A percentile compares a stretch with the other conserved stretches of the same genome.
Evolutionary conservation across 2,888 invertebrate genomes (phyloP).

Genomic region (Temnothorax unifasciatus): DNA sequence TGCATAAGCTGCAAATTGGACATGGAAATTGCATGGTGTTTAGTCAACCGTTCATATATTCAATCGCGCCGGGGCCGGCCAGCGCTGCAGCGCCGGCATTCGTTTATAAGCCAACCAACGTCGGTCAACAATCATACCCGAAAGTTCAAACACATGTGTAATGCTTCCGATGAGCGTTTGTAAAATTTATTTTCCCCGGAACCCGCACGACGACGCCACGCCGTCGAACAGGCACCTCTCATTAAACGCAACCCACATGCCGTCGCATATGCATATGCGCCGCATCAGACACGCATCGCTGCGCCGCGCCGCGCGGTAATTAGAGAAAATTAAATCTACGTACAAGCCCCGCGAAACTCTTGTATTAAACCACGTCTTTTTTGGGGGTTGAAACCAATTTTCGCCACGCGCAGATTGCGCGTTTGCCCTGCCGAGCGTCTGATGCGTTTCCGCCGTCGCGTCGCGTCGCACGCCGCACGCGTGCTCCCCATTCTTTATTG

Average conservation of each 20-base stretch:
- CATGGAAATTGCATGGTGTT: conserved; percentile 54
- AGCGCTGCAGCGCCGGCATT: conserved; percentile 16
- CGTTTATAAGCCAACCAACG: conserved; percentile 45
- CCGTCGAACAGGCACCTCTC: conserved; percentile 35
- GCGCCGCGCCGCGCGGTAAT: conserved; percentile 41
- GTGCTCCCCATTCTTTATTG: not conserved
- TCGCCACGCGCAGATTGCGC: conserved; percentile 12
- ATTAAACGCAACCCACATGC: conserved; percentile 52
- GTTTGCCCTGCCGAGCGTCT: conserved; percentile 1
- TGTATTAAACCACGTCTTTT: conserved; percentile 25
- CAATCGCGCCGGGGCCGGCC: conserved; percentile 29
- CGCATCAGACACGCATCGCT: conserved; percentile 48
- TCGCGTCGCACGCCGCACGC: not conserved
- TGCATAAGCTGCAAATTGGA: conserved; percentile 56
- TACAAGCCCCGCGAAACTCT: conserved; percentile 18
- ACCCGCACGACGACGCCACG: conserved; percentile 6
- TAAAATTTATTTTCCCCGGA: conserved; percentile 52
- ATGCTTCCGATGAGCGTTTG: conserved; percentile 53
- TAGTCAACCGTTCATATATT: conserved; percentile 53
- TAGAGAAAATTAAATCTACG: conserved; percentile 56
- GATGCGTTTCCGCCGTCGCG: not conserved
- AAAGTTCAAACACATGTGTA: conserved; percentile 53
- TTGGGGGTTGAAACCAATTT: not conserved
- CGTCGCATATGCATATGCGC: conserved; percentile 52
- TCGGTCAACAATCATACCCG: conserved; percentile 47